Percentiles rank a stretch among this genome's conserved stretches.
phyloP scores from a whole-genome alignment of 53 echinoderm and acorn worm genomes.

The Mesocentrotus franciscanus region DNA sequence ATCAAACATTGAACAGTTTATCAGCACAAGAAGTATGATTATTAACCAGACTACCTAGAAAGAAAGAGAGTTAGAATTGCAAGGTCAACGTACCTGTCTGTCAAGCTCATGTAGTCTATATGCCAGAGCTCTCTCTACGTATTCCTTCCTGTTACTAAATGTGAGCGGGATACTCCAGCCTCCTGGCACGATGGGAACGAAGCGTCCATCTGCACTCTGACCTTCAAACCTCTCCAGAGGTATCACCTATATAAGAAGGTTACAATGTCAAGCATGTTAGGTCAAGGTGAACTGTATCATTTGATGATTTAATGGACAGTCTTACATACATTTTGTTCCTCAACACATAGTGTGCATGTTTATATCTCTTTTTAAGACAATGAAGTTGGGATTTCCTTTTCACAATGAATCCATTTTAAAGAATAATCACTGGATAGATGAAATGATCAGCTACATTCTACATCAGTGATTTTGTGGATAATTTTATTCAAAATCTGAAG shows the following conservation, averaged over 20 bases:
- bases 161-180: constrained; percentile 97
- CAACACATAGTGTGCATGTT: too few species aligned
- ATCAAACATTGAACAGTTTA: too few species aligned
- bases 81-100: constrained; percentile 80
- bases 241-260: constrained; percentile 75
- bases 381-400: too few species aligned
- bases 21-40: too few species aligned
- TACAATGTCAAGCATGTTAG: neutral
- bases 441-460: too few species aligned
- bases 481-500: too few species aligned
- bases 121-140: constrained; percentile 92
- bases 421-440: too few species aligned
- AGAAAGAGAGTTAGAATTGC: neutral
- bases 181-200: constrained; percentile 96
- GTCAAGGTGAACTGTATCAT: neutral
- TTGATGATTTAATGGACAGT: too few species aligned
- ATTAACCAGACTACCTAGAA: neutral
- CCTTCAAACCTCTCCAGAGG: constrained; percentile 98
- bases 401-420: too few species aligned
- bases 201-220: constrained; percentile 99
- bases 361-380: too few species aligned
- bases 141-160: constrained; percentile 92
- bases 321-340: too few species aligned
- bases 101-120: constrained; percentile 96
- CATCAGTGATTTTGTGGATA: too few species aligned